phyloP scores from a whole-genome alignment of 2,797 vertebrate genomes.

The Coccyzus lansbergi region DNA sequence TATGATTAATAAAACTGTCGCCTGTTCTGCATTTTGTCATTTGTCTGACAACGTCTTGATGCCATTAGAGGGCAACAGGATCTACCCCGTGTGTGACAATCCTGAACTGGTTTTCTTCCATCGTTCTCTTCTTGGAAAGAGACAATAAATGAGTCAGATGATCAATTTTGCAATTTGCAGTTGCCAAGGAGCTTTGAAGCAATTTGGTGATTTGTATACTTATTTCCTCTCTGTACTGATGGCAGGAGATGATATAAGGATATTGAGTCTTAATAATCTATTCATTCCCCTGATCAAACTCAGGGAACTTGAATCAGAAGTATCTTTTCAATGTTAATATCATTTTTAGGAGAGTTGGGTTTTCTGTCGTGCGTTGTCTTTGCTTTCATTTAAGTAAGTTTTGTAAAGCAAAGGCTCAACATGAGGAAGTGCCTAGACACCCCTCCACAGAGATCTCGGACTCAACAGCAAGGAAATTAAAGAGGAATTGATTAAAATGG shows the following conservation, averaged over 20 bases:
- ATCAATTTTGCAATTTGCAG: conserved; percentile 55
- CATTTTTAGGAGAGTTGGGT: not conserved
- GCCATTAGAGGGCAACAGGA: not conserved
- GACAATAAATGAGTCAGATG: conserved; percentile 26
- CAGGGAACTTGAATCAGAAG: not conserved
- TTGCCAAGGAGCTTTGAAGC: conserved; percentile 62
- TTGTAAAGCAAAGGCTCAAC: not conserved
- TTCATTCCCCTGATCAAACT: conserved; percentile 35
- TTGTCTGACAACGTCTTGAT: not conserved
- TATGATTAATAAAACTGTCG: not conserved
- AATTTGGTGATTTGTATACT: conserved; percentile 66
- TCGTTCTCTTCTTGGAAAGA: not conserved
- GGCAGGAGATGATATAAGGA: conserved; percentile 59
- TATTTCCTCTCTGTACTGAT: conserved; percentile 47
- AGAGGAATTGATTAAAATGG: not conserved
- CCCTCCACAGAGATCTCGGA: not conserved
- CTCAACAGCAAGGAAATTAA: not conserved
- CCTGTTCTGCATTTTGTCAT: not conserved
- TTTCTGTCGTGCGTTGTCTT: not conserved
- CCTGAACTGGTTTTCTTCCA: not conserved
- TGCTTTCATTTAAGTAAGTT: not conserved
- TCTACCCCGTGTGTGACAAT: not conserved
- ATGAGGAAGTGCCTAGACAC: not conserved
- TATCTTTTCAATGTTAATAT: not conserved
- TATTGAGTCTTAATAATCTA: conserved; percentile 54